These are phyloP conservation scores for Tautogolabrus adspersus DNA, from an alignment of 2,113 vertebrate species.

Conservation along the genomic window DNA sequence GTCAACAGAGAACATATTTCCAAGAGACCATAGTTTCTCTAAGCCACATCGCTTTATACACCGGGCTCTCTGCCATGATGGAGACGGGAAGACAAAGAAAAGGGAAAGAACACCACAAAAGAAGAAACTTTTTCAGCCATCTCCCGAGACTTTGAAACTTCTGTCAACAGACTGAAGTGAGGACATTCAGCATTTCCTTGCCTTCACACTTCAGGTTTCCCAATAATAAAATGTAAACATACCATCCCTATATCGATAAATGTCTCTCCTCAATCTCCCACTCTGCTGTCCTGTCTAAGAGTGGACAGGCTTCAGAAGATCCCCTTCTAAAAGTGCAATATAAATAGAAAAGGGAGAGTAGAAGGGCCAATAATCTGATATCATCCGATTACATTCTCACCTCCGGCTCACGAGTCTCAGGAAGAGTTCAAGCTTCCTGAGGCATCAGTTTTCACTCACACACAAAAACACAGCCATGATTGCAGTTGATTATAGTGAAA, in stretches of 20 bases:
- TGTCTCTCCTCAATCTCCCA: background rate
- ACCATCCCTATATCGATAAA: background rate
- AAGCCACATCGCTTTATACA: constrained; percentile 61
- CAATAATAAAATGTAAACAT: background rate
- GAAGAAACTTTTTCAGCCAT: constrained; percentile 24
- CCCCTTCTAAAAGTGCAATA: constrained; percentile 4
- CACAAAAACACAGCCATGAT: background rate
- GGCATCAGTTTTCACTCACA: constrained; percentile 34
- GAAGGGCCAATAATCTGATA: constrained; percentile 52
- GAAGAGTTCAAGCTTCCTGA: constrained; percentile 25
- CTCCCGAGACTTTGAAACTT: constrained; percentile 14
- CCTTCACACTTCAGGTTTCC: constrained; percentile 10
- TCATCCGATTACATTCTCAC: constrained; percentile 39
- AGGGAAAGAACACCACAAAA: constrained; percentile 17
- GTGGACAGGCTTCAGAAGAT: background rate
- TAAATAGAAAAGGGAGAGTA: constrained; percentile 31
- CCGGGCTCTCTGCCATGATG: constrained; percentile 66
- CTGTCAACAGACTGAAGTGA: background rate
- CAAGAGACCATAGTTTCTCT: constrained; percentile 60
- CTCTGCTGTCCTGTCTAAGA: background rate
- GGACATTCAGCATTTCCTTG: constrained; percentile 16
- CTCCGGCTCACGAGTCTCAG: constrained; percentile 5
- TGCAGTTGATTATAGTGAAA: background rate
- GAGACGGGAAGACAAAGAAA: constrained; percentile 44
- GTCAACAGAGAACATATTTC: constrained; percentile 78